Evolutionary conservation across 2,888 invertebrate genomes (phyloP), one percentile per base, ranked within the genome.

Genomic region (Drosophila recens): DNA sequence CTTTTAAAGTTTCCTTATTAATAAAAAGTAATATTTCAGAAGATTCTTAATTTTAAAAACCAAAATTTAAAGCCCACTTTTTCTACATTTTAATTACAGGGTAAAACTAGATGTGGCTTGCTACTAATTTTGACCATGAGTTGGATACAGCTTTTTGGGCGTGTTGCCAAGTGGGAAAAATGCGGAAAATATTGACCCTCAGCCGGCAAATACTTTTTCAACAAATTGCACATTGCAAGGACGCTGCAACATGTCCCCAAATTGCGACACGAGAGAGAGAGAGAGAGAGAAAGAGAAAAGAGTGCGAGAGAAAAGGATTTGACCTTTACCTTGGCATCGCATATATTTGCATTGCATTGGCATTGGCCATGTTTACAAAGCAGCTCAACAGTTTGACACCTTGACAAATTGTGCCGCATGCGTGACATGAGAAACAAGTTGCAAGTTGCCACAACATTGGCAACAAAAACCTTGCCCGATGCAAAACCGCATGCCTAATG

Each of bases 101-200:
- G 15, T 40, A 40, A 3, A n/a, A 23, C 23, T 11, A 4, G 6
- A 23, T 13, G 13, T 40, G 27, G 10, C 42, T 34, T 54, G 42
- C 56, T 67, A 72, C 67, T 63, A 78, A 46, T 75, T 58, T 78
- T 66, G 57, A 61, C 57, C 72, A 57, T 40, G 36, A 20, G 38
- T 23, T 43, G 49, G 42, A 42, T 27, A 49, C 27, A 61, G 36
- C 20, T 38, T 59, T 56, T 68, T 80, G 80, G 90, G 82, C 90
- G 17, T 43, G 8, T 27, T 68, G 90, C 88, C 82, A 89, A 71
- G 58, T 75, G 46, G 46, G 53, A 33, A 45, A 43, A 63, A 52
- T 63, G 85, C 65, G 72, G 64, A 57, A 65, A 57, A 23, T 61
- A 45, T 61, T 79, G 75, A 64, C 69, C 76, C 49, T 61, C 48